A percentile compares a stretch with the other conserved stretches of the same genome.
Conservation (phyloP, 2,797 vertebrate species). For the Borostomias antarcticus region DNA sequence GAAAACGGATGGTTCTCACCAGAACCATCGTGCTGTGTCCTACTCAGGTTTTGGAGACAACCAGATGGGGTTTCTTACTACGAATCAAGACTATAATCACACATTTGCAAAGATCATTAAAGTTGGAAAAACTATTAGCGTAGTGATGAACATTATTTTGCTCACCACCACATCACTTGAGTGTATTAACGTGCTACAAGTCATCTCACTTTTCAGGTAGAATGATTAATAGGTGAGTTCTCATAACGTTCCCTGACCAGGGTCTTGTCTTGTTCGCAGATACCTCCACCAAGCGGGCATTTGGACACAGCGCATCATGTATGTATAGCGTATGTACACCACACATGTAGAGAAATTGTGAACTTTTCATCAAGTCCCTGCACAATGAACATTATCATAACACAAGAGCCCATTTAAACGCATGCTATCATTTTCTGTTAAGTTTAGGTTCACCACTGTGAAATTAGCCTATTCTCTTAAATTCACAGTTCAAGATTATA, state of each 20-base stretch:
- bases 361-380: neutral
- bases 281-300: constrained; percentile 58
- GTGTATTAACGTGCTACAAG: constrained; percentile 11
- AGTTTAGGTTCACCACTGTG: too few relatives aligned
- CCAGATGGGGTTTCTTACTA: too few relatives aligned
- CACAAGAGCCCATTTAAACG: neutral
- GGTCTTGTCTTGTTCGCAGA: constrained; percentile 24
- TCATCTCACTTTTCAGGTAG: too few relatives aligned
- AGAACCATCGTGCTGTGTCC: too few relatives aligned
- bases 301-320: constrained; percentile 43
- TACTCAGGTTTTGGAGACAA: too few relatives aligned
- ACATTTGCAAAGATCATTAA: neutral
- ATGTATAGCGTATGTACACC: neutral
- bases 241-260: neutral
- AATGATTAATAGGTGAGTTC: neutral
- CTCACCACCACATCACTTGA: neutral
- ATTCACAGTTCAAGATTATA: neutral
- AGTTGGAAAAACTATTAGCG: neutral
- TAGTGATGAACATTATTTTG: neutral
- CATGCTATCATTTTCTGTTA: too few relatives aligned
- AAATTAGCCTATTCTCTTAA: too few relatives aligned
- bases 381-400: neutral
- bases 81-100: too few relatives aligned
- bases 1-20: too few relatives aligned
- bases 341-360: neutral